Conservation (phyloP, 2,797 vertebrate genomes). For the Cossypha heuglini region DNA sequence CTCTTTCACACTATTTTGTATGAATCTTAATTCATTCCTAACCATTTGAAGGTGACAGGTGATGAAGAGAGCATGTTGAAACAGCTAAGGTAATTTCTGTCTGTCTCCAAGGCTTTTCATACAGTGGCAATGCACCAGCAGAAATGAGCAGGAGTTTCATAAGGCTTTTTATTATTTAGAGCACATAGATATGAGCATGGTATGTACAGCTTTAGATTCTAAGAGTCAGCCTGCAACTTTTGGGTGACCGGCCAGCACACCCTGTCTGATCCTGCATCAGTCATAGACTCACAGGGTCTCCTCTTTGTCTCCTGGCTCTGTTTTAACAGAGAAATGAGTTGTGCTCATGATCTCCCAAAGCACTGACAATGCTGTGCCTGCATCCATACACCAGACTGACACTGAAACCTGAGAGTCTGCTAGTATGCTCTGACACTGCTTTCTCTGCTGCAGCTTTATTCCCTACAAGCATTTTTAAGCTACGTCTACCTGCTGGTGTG, state of each 20-base stretch:
- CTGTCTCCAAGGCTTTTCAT: not conserved
- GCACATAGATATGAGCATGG: rapidly evolving
- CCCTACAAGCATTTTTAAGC: not conserved
- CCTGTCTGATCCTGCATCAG: not conserved
- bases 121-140: not conserved
- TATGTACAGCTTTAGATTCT: not conserved
- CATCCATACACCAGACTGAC: not conserved
- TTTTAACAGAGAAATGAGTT: not conserved
- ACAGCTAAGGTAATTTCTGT: not conserved
- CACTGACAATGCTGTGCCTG: not conserved
- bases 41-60: not conserved
- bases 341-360: not conserved
- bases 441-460: not conserved
- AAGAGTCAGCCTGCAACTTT: not conserved
- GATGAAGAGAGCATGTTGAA: not conserved
- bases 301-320: not conserved
- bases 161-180: not conserved
- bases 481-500: not conserved
- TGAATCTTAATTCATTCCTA: not conserved
- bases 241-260: not conserved
- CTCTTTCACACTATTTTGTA: not conserved
- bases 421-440: not conserved
- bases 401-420: not conserved
- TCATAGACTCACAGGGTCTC: not conserved
- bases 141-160: not conserved